Evolutionary conservation across 2,113 vertebrate genomes (phyloP).

Genomic region (Condylura cristata): DNA sequence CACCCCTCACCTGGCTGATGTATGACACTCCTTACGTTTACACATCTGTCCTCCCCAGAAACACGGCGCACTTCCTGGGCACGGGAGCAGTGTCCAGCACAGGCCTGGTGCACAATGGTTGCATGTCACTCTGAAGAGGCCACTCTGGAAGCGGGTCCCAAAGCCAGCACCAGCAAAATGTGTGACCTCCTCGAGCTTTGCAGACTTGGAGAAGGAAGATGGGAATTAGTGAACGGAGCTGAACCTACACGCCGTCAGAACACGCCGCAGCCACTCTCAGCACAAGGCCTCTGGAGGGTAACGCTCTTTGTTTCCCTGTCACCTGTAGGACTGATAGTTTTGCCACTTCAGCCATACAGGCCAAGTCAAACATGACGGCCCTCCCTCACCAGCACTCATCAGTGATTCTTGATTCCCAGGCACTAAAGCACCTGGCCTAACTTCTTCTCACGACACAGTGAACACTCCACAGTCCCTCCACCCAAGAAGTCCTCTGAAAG

Average conservation of each 20-base stretch:
- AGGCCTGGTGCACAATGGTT: fast-evolving
- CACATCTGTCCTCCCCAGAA: background rate
- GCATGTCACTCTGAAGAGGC: background rate
- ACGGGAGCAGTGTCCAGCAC: background rate
- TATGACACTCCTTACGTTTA: background rate
- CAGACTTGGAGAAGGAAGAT: background rate
- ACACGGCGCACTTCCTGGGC: background rate
- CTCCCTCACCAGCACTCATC: background rate
- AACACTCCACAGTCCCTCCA: background rate
- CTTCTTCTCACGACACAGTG: background rate
- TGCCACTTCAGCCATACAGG: background rate
- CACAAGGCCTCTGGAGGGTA: fast-evolving
- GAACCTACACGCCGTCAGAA: background rate
- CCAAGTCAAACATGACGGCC: background rate
- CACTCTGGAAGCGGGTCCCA: background rate
- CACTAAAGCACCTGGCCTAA: background rate
- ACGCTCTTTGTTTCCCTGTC: background rate
- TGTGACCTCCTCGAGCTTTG: background rate
- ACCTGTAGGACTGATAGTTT: background rate
- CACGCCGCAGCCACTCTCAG: background rate
- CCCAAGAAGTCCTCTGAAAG: background rate
- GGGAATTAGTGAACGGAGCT: background rate
- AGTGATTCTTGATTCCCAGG: background rate
- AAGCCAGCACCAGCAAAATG: background rate
- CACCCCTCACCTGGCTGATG: background rate